Base-by-base conservation (phyloP, 2,888 invertebrate species). In the Oxystoma pomonae region DNA sequence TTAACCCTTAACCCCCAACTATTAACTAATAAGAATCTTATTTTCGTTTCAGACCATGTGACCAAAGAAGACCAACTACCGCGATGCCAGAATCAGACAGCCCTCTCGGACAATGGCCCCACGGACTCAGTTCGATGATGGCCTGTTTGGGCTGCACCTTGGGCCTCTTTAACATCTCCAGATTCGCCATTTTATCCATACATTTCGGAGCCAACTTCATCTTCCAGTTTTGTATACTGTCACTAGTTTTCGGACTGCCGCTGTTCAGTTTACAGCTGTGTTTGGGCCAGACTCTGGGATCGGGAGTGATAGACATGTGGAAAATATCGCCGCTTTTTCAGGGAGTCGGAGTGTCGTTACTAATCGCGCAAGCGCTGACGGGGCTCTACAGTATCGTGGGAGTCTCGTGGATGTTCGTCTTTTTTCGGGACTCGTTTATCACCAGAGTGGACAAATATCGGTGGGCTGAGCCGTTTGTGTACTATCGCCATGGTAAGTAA, bases 251-350 rank as follows among this genome's bases (percentile, higher is more conserved):
- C 63, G 80, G 80, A 17, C 89, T 95, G 75, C 95, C 96, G 3
- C 79, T 95, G 69, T 87, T 94, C 73, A 92, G 93, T 62, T 83
- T 95, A 58, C 92, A 94, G 79, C 85, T 93, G 78, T 91, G 92
- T 71, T 82, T 95, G 71, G 95, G 96, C 1, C 92, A 94, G 78
- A 90, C 92, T 71, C 81, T 95, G 64, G 88, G 89, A 57, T 87
- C 92, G 0, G 95, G 95, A 0, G 91, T 93, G 1, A 87, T 95
- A 65, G 93, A 94, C 72, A 94, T 95, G 94, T 96, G 95, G 95
- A 87, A 87, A 74, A 94, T 95, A 73, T 94, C 94, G 61, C 96
- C 96, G 0, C 87, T 95, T 71, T 94, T 95, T 77, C 90, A 92
- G 82, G 95, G 96, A 1, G 91, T 95, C 18, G 95, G 95, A 17